phyloP scores from a whole-genome alignment of 2,113 vertebrate genomes.

The Arenaria interpres region DNA sequence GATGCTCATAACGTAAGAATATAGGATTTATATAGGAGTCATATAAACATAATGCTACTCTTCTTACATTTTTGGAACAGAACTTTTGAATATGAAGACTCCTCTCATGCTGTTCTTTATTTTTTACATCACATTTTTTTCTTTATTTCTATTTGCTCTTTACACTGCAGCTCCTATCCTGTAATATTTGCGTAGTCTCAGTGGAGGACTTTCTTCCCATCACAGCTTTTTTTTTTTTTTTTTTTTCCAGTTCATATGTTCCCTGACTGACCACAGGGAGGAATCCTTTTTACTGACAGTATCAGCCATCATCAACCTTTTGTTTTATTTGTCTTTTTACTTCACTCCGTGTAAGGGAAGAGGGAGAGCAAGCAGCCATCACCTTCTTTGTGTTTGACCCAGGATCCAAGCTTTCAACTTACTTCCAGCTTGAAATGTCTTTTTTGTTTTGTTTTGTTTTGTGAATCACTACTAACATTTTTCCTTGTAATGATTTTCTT shows the following conservation, averaged over 20 bases:
- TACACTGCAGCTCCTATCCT: background rate
- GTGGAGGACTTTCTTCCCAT: background rate
- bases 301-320: background rate
- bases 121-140: background rate
- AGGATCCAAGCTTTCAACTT: background rate
- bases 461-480: background rate
- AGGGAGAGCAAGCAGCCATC: background rate
- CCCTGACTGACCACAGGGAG: conserved; percentile 1
- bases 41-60: background rate
- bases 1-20: background rate
- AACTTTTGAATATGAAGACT: background rate
- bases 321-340: background rate
- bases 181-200: background rate
- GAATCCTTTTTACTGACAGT: conserved; percentile 2
- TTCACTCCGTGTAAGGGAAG: background rate
- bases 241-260: background rate
- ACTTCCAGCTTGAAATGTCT: background rate
- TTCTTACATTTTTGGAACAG: background rate
- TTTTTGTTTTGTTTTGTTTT: background rate
- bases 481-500: background rate
- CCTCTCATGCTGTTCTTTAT: background rate
- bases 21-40: background rate
- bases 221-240: background rate
- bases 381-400: background rate
- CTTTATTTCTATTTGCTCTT: background rate